Evolutionary conservation across 2,797 vertebrate genomes (phyloP).

Genomic region (Phrynocephalus forsythii): DNA sequence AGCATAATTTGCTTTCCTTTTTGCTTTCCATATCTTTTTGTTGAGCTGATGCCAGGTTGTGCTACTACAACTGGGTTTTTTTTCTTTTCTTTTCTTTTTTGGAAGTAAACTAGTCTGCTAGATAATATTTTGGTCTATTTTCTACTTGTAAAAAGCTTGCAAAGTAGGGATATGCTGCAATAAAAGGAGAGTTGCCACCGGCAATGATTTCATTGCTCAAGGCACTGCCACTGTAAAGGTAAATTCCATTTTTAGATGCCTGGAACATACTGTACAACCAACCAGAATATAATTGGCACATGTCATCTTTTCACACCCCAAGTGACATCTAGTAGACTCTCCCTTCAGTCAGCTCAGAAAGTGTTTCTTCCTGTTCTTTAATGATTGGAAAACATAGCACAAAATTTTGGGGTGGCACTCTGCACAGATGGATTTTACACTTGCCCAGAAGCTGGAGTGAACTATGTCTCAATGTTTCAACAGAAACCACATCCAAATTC

Average conservation of each 20-base stretch:
- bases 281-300: constrained; percentile 1
- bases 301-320: constrained; percentile 43
- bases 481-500: constrained; percentile 28
- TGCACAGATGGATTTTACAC: constrained; percentile 19
- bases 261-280: constrained; percentile 41
- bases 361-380: constrained; percentile 41
- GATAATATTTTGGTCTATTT: constrained; percentile 38
- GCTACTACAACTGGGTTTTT: neutral
- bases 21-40: neutral
- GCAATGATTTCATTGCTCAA: constrained; percentile 47
- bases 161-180: constrained; percentile 46
- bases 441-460: constrained; percentile 8
- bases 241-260: constrained; percentile 60
- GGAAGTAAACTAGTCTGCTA: constrained; percentile 45
- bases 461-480: constrained; percentile 41
- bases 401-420: constrained; percentile 34
- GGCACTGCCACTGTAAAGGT: constrained; percentile 39
- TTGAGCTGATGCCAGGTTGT: constrained; percentile 1
- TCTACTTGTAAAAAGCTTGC: constrained; percentile 42
- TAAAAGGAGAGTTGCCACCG: constrained; percentile 34
- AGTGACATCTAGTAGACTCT: constrained; percentile 21
- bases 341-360: constrained; percentile 34
- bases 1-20: too few relatives aligned
- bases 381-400: constrained; percentile 35
- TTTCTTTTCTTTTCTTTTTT: too few relatives aligned